Base-by-base conservation (phyloP, 2,797 vertebrate species). In the Enteromius argenteus region DNA sequence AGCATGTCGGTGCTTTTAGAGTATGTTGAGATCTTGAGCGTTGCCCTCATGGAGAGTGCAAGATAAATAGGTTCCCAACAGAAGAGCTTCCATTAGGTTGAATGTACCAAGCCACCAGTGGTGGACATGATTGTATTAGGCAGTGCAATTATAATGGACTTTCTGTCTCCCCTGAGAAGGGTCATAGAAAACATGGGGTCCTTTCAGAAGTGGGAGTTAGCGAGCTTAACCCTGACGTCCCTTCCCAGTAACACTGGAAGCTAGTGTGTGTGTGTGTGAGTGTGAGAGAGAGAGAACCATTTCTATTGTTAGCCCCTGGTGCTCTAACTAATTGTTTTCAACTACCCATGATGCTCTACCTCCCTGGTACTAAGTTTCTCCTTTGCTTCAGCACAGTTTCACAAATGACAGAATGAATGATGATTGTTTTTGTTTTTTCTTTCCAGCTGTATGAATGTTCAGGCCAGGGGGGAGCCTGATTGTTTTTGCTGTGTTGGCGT, bases 401-500 rank as follows among this genome's bases (percentile, higher is more conserved):
- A 74, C 42, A 82, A 64, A 66, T 74, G 30, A 35, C 23, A 14
- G 35, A 21, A 8, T 39, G 15, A 49, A 64, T 72, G 71, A 87
- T 32, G 32, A 53, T 60, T 85, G n/a, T 66, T 44, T 46, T 14
- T 68, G 27, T 27, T 39, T 64, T 30, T 71, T 19, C 23, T 58
- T 86, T 72, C 35, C 32, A 35, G 53, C 44, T 66, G 32, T 72
- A 46, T 56, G 53, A 66, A 64, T 74, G 66, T 67, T 80, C 72
- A 6, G 30, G 13, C 44, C 44, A 46, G 44, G 44, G 27, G 32
- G 23, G 67, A 49, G 27, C 37, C 30, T 75, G 81, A 83, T 86
- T 82, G 84, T 71, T 87, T 86, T 85, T 56, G 83, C 37, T 39
- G 19, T 81, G 84, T 81, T 85, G 51, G 64, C 69, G n/a, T 82